These are phyloP conservation scores for Aphodius sticticus DNA, from an alignment of 2,888 invertebrate genomes.

Conservation along the genomic window DNA sequence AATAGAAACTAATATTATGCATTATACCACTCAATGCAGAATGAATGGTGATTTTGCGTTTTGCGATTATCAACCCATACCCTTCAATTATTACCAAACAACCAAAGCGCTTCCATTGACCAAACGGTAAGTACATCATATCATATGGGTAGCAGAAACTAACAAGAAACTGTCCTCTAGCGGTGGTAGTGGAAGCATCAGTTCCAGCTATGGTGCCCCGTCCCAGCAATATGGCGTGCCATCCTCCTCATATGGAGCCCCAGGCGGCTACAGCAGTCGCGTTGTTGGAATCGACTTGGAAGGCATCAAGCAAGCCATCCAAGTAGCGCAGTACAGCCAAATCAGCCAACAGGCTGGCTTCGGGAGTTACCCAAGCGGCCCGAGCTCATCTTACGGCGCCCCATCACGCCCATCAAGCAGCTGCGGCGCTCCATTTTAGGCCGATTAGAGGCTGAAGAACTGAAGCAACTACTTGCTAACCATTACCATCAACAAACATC, in stretches of 20 bases:
- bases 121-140: conserved; percentile 83
- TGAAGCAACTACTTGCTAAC: conserved; percentile 42
- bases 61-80: conserved; percentile 71
- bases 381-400: conserved; percentile 60
- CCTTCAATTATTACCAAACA: conserved; percentile 80
- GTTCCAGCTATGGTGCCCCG: conserved; percentile 62
- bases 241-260: conserved; percentile 73
- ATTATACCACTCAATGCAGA: too few species aligned
- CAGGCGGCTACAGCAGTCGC: conserved; percentile 76
- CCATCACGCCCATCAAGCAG: conserved; percentile 69
- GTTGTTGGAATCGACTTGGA: conserved; percentile 83
- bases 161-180: conserved; percentile 65
- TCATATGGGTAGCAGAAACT: conserved; percentile 82
- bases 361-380: conserved; percentile 44
- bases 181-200: conserved; percentile 52
- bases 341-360: conserved; percentile 64
- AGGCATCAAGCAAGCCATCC: conserved; percentile 85
- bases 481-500: conserved; percentile 43
- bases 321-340: conserved; percentile 86
- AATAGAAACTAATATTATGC: too few species aligned
- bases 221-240: conserved; percentile 71
- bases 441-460: conserved; percentile 43
- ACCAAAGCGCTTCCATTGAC: conserved; percentile 84
- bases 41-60: too few species aligned
- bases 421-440: conserved; percentile 70